Percentiles rank a stretch among this genome's conserved stretches.
phyloP scores from a whole-genome alignment of 1,140 invertebrate genomes.

The Potamilus streckersoni region DNA sequence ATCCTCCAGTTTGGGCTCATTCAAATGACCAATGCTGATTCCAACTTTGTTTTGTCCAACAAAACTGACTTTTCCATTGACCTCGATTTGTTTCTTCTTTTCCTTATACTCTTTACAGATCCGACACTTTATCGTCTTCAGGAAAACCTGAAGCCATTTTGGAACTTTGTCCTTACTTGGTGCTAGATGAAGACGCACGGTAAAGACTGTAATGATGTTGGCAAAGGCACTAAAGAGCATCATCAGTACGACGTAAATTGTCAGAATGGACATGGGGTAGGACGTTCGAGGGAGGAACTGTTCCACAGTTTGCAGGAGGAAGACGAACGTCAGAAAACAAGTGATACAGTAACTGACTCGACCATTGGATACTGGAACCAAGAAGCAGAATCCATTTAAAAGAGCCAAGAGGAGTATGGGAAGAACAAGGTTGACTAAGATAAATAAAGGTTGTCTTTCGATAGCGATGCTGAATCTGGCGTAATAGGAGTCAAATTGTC shows the following conservation, averaged over 20 bases:
- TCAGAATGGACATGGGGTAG: neutral
- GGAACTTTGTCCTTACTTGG: too few species aligned
- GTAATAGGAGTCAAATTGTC: slow-evolving; percentile 4
- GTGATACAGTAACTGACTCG: neutral
- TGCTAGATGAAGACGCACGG: neutral
- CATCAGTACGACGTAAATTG: neutral
- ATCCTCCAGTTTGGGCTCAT: too few species aligned
- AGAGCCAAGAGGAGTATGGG: neutral
- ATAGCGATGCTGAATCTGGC: neutral
- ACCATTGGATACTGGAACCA: neutral
- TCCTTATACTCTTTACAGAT: neutral
- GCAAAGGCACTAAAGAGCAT: neutral
- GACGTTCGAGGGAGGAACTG: neutral
- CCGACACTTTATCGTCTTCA: neutral
- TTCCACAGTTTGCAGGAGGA: slow-evolving; percentile 3
- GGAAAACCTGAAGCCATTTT: too few species aligned
- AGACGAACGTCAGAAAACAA: slow-evolving; percentile 1
- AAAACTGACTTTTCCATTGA: too few species aligned
- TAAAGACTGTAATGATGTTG: neutral
- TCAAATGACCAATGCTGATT: too few species aligned
- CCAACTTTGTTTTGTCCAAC: too few species aligned
- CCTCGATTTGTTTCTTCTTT: too few species aligned
- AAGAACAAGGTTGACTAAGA: neutral
- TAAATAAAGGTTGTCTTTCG: neutral
- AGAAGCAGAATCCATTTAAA: neutral